Evolutionary conservation across 2,888 invertebrate genomes (phyloP).

Genomic region (Folsomia candida): DNA sequence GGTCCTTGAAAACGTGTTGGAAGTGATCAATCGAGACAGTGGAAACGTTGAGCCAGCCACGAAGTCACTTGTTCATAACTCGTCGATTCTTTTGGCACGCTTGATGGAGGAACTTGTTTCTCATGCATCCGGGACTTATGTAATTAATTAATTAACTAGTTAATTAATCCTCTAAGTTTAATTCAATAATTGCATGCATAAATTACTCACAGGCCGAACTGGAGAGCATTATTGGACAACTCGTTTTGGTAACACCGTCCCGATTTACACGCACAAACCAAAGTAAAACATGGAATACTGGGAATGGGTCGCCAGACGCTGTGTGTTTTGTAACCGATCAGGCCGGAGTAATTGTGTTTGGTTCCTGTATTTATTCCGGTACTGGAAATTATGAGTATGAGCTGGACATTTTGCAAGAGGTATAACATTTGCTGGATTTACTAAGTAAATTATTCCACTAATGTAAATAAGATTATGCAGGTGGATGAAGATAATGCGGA

Average conservation of each 20-base stretch:
- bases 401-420: constrained; percentile 68
- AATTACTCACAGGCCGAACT: constrained; percentile 65
- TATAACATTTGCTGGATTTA: no score
- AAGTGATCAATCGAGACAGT: constrained; percentile 78
- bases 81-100: constrained; percentile 65
- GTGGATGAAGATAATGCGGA: constrained; percentile 39
- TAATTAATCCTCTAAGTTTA: no score
- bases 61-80: constrained; percentile 56
- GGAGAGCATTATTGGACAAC: constrained; percentile 68
- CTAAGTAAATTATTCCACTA: no score
- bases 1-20: constrained; percentile 76
- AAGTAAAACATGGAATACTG: constrained; percentile 92
- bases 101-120: constrained; percentile 84
- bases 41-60: constrained; percentile 58
- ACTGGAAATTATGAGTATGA: constrained; percentile 86
- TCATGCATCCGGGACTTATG: constrained; percentile 73
- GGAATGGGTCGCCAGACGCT: constrained; percentile 94
- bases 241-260: constrained; percentile 79
- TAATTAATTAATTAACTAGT: no score
- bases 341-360: constrained; percentile 82
- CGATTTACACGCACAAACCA: constrained; percentile 87
- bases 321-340: constrained; percentile 91
- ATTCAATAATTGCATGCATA: no score
- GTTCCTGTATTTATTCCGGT: constrained; percentile 86
- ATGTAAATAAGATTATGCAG: constrained; percentile 21